A percentile compares a stretch with the other conserved stretches of the same genome.
Conservation (phyloP, 2,797 vertebrate species). For the Phalloptychus januarius region DNA sequence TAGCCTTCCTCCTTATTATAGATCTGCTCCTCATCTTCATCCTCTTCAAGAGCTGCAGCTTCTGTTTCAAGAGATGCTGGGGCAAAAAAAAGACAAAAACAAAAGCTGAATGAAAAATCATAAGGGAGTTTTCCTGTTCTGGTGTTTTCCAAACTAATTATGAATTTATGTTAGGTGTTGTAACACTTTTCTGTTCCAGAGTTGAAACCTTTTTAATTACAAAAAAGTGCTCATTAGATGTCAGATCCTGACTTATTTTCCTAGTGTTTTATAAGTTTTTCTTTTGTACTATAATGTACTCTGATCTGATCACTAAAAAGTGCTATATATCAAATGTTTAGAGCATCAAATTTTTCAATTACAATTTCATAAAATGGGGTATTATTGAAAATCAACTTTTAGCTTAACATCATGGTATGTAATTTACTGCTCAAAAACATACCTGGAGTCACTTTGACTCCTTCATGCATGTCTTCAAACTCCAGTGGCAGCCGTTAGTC, state of each 20-base stretch:
- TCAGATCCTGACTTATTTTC: background rate
- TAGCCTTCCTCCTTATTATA: slow-evolving; percentile 72
- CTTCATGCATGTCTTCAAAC: too few relatives aligned
- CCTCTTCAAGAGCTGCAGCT: slow-evolving; percentile 58
- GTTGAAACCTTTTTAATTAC: background rate
- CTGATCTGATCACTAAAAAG: background rate
- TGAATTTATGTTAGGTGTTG: background rate
- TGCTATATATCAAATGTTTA: background rate
- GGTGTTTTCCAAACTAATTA: background rate
- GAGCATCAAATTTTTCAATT: too few relatives aligned
- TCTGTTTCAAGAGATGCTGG: slow-evolving; percentile 58
- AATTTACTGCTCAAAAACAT: too few relatives aligned
- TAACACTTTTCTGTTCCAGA: background rate
- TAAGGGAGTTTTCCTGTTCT: background rate
- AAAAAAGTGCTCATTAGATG: background rate
- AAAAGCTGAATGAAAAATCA: background rate
- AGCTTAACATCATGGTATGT: too few relatives aligned
- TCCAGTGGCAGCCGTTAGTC: too few relatives aligned
- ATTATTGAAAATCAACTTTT: too few relatives aligned
- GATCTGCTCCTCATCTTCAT: slow-evolving; percentile 52
- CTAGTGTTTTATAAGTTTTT: background rate
- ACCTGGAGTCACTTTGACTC: too few relatives aligned
- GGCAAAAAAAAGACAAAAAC: background rate
- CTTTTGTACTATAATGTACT: background rate
- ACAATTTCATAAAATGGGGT: too few relatives aligned